Conservation (phyloP, 1,140 invertebrate genomes). For the Zaprionus kolodkinae region DNA sequence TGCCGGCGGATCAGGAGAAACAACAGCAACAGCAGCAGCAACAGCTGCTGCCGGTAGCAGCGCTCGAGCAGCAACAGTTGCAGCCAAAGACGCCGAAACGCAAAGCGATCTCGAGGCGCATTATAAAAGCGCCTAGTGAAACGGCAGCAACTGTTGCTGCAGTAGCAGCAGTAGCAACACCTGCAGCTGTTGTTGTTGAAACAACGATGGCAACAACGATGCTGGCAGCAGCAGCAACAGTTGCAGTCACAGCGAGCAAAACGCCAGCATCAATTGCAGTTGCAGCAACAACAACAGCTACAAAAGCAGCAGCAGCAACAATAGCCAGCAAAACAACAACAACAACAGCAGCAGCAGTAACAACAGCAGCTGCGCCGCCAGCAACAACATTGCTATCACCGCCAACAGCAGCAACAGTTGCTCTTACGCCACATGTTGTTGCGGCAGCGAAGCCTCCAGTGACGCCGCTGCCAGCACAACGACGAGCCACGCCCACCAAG, state of each 20-base stretch:
- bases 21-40: constrained; percentile 8
- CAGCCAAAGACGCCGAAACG: constrained; percentile 73
- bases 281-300: neutral
- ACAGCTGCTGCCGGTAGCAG: constrained; percentile 2
- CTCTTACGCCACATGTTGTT: neutral
- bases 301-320: too few species aligned
- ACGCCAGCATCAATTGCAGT: neutral
- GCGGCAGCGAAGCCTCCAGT: constrained; percentile 3
- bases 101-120: constrained; percentile 70
- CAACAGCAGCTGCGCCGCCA: constrained; percentile 2
- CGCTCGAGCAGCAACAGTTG: constrained; percentile 21
- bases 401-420: neutral
- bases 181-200: neutral
- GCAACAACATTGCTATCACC: constrained; percentile 4
- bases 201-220: neutral
- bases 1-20: constrained; percentile 3
- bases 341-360: neutral
- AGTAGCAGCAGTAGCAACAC: neutral
- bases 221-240: neutral
- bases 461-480: neutral
- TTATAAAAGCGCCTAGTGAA: constrained; percentile 56
- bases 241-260: neutral
- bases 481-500: constrained; percentile 60
- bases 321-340: neutral
- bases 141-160: neutral